Evolutionary conservation across 2,797 vertebrate genomes (phyloP).

Genomic region (Hemitrygon akajei): DNA sequence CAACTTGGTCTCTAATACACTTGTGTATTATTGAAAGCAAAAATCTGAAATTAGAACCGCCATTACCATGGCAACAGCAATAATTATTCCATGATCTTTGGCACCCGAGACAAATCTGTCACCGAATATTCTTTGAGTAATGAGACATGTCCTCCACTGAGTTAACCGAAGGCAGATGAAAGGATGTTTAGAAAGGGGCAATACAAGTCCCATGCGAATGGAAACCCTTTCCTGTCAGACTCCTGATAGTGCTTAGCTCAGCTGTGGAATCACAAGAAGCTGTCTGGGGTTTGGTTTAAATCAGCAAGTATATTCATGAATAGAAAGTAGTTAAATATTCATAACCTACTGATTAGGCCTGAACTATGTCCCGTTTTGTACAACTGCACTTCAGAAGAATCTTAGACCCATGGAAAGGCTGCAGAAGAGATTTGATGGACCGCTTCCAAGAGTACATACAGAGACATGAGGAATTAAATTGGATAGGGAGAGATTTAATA

Average conservation of each 20-base stretch:
- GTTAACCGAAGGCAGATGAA: background rate
- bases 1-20: background rate
- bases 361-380: background rate
- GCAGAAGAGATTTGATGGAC: background rate
- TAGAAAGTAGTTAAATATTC: background rate
- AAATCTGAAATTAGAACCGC: constrained; percentile 20
- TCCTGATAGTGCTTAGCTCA: background rate
- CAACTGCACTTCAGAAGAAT: background rate
- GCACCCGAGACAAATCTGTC: background rate
- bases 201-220: background rate
- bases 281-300: background rate
- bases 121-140: background rate
- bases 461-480: background rate
- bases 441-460: background rate
- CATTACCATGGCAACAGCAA: background rate
- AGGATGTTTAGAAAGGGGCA: background rate
- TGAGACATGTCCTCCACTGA: background rate
- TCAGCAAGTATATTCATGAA: background rate
- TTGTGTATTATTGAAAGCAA: background rate
- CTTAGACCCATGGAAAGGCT: background rate
- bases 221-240: background rate
- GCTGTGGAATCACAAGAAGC: background rate
- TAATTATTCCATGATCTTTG: constrained; percentile 1
- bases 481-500: background rate
- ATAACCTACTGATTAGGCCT: background rate